Conservation (phyloP, 35 echinoderm and acorn worm species). For the Acanthaster planci region DNA sequence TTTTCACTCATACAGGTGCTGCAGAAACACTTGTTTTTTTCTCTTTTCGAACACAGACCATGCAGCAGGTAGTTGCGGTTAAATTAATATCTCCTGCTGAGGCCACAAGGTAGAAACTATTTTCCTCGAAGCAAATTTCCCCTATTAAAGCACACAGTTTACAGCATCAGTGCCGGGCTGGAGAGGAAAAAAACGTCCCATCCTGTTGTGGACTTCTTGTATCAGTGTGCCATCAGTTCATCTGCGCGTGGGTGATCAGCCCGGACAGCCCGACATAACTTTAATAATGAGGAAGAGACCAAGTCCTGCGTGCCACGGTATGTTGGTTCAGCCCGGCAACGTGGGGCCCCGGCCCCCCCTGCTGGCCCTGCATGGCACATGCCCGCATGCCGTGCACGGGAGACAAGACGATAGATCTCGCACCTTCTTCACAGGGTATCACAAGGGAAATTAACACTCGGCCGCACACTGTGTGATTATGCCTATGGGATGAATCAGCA, state of each 20-base stretch:
- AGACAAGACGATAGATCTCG: not conserved
- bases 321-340: not conserved
- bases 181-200: not conserved
- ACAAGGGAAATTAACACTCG: conserved; percentile 24
- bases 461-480: conserved; percentile 23
- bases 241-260: not conserved
- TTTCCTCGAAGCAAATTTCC: no score
- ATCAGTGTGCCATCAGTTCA: not conserved
- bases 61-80: no score
- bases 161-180: not conserved
- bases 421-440: not conserved
- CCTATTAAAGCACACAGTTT: not conserved
- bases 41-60: no score
- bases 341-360: not conserved
- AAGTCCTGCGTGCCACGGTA: not conserved
- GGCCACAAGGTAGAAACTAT: no score
- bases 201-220: not conserved
- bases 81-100: no score
- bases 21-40: no score
- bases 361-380: not conserved
- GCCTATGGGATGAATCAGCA: not conserved
- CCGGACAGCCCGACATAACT: conserved; percentile 14
- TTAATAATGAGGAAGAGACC: not conserved
- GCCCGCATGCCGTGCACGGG: not conserved
- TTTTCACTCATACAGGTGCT: no score